phyloP scores from a whole-genome alignment of 2,888 invertebrate genomes.

The Caenorhabditis becei region DNA sequence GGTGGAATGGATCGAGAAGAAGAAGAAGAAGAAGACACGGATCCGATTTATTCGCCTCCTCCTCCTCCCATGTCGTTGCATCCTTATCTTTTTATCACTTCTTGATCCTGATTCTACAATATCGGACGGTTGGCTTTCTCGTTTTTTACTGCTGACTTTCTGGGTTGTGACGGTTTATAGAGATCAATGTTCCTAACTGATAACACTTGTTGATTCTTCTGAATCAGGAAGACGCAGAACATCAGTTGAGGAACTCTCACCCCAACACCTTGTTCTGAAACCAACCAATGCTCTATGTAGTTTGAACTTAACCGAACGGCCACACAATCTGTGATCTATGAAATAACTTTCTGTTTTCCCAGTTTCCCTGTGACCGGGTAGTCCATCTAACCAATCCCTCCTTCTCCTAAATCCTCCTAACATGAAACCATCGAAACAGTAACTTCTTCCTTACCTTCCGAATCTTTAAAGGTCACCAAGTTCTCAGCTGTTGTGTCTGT shows the following conservation, averaged over 20 bases:
- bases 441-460: neutral
- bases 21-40: constrained; percentile 13
- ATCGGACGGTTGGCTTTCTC: neutral
- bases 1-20: neutral
- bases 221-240: too few relatives aligned
- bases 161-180: neutral
- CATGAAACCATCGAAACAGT: too few relatives aligned
- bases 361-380: neutral
- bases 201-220: too few relatives aligned
- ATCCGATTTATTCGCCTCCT: constrained; percentile 14
- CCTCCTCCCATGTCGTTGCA: neutral
- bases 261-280: too few relatives aligned
- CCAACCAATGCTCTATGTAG: too few relatives aligned
- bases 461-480: constrained; percentile 6
- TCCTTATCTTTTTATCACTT: constrained; percentile 23
- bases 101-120: neutral
- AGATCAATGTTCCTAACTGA: too few relatives aligned
- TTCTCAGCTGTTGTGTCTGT: too few relatives aligned
- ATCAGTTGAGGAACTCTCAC: too few relatives aligned
- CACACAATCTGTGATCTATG: neutral
- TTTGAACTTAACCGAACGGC: neutral
- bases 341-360: neutral
- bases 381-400: neutral
- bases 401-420: neutral
- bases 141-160: constrained; percentile 14